These are phyloP conservation scores for Dendrophyllia cribrosa DNA, from an alignment of 64 coral and sea anemone species.

Conservation along the genomic window DNA sequence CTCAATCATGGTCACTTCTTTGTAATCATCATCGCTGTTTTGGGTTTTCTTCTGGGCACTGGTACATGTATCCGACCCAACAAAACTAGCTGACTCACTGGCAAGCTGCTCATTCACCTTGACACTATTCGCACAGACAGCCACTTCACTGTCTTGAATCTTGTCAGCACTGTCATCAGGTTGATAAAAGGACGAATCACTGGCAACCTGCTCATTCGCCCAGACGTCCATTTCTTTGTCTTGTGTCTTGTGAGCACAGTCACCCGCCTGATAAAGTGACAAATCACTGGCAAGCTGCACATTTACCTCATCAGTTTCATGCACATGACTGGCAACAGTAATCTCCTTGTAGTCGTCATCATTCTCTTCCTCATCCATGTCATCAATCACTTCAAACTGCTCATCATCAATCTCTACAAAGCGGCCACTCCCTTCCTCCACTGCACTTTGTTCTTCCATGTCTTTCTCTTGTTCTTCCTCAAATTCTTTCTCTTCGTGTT, in stretches of 20 bases:
- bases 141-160: no score
- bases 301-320: background rate
- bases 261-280: background rate
- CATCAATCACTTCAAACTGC: slow-evolving; percentile 49
- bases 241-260: background rate
- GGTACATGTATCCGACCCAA: no score
- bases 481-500: slow-evolving; percentile 12
- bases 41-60: no score
- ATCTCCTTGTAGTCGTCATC: slow-evolving; percentile 23
- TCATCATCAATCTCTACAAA: slow-evolving; percentile 44
- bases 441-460: background rate
- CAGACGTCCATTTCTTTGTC: background rate
- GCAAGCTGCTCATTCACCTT: no score
- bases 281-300: background rate
- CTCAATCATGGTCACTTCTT: background rate
- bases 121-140: no score
- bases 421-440: slow-evolving; percentile 34
- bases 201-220: no score
- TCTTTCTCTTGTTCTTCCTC: slow-evolving; percentile 9
- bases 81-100: no score
- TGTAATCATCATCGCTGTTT: background rate
- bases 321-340: background rate
- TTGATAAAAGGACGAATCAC: no score
- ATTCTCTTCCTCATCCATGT: slow-evolving; percentile 47
- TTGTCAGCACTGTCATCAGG: no score